These are phyloP conservation scores for Trichoplusia ni DNA, from an alignment of 1,140 invertebrate species.

Conservation along the genomic window DNA sequence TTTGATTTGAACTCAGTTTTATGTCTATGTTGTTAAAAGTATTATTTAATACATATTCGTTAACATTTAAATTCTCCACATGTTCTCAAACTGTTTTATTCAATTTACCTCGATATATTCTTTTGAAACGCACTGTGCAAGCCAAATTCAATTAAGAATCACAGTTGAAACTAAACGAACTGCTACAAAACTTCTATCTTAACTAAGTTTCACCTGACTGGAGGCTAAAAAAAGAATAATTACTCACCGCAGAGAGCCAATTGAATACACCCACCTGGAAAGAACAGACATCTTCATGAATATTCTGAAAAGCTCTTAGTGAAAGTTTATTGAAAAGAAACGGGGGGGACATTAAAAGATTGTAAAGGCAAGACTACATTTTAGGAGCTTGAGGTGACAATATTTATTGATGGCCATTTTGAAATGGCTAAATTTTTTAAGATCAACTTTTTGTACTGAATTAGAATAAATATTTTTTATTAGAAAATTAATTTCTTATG, in stretches of 20 bases:
- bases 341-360: slow-evolving; percentile 43
- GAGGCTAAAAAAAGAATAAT: slow-evolving; percentile 38
- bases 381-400: not conserved
- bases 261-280: slow-evolving; percentile 73
- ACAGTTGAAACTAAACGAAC: slow-evolving; percentile 31
- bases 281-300: slow-evolving; percentile 74
- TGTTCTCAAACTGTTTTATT: no score
- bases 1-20: no score
- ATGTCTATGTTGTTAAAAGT: no score
- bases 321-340: slow-evolving; percentile 75
- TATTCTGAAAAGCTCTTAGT: slow-evolving; percentile 74
- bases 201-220: slow-evolving; percentile 48
- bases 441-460: no score
- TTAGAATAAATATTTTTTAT: no score
- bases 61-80: no score
- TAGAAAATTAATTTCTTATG: no score
- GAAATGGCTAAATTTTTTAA: no score
- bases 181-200: slow-evolving; percentile 33
- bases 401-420: no score
- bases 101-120: no score
- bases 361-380: slow-evolving; percentile 32
- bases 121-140: no score
- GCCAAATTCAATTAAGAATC: slow-evolving; percentile 22
- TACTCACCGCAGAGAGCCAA: slow-evolving; percentile 40
- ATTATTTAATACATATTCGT: no score